A percentile compares a stretch with the other conserved stretches of the same genome.
Conservation (phyloP, 2,797 vertebrate genomes). For the Aeoliscus strigatus region DNA sequence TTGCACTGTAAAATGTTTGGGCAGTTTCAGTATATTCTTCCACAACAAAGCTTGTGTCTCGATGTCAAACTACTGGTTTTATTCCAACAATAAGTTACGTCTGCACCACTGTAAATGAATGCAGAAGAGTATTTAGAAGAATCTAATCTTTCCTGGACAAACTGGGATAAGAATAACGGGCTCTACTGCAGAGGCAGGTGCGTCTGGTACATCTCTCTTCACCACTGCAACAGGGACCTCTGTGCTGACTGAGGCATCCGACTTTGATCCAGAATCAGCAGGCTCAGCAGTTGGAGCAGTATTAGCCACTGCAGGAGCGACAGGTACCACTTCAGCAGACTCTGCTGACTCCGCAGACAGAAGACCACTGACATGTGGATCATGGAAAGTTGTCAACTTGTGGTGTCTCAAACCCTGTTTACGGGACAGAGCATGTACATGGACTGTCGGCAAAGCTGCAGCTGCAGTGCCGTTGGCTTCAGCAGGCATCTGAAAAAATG, state of each 20-base stretch:
- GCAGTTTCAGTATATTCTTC: neutral
- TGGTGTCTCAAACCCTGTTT: conserved; percentile 61
- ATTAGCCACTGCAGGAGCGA: neutral
- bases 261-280: neutral
- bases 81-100: conserved; percentile 1
- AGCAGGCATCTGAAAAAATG: conserved; percentile 37
- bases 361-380: conserved; percentile 47
- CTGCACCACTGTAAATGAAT: conserved; percentile 9
- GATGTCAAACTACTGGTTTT: neutral
- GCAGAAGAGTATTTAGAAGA: conserved; percentile 49
- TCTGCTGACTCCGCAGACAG: conserved; percentile 58
- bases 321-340: conserved; percentile 41
- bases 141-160: conserved; percentile 69
- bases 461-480: conserved; percentile 46
- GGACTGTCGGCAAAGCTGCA: conserved; percentile 9
- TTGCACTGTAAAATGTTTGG: neutral
- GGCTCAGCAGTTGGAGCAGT: neutral
- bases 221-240: neutral
- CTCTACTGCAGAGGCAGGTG: neutral
- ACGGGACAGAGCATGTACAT: conserved; percentile 15
- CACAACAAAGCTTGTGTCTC: too few relatives aligned
- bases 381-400: conserved; percentile 58
- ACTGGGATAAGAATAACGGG: conserved; percentile 4
- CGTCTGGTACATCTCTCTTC: conserved; percentile 51
- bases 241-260: conserved; percentile 7